Conservation (phyloP, 2,797 vertebrate species). For the Percopsis omiscomaycus region DNA sequence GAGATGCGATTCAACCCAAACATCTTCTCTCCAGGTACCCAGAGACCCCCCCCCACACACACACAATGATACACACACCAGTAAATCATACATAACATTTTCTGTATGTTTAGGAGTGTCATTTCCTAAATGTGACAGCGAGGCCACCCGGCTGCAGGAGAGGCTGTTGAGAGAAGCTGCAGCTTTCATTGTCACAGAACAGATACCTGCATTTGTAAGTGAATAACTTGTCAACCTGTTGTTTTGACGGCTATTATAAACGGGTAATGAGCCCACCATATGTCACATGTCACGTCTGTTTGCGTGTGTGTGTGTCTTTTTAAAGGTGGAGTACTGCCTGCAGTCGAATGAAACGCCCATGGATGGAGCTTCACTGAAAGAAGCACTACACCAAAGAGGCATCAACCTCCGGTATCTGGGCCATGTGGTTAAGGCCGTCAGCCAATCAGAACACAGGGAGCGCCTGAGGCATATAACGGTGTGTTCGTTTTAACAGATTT, state of each 20-base stretch:
- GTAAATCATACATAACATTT: background rate
- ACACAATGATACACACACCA: background rate
- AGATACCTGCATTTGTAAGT: slow-evolving; percentile 83
- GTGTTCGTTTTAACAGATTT: slow-evolving; percentile 27
- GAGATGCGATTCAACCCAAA: slow-evolving; percentile 84
- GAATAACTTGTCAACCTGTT: slow-evolving; percentile 3
- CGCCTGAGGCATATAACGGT: slow-evolving; percentile 80
- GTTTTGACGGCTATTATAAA: background rate
- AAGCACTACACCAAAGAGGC: slow-evolving; percentile 75
- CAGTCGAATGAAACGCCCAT: slow-evolving; percentile 71
- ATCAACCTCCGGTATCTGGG: slow-evolving; percentile 85
- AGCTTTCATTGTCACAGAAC: slow-evolving; percentile 75
- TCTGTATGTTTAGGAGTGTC: slow-evolving; percentile 65
- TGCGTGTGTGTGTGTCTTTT: slow-evolving; percentile 1
- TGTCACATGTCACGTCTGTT: background rate
- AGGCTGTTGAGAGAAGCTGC: slow-evolving; percentile 79
- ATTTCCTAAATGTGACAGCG: slow-evolving; percentile 70
- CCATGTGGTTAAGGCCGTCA: slow-evolving; percentile 69
- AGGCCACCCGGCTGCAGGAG: slow-evolving; percentile 69
- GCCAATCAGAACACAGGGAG: slow-evolving; percentile 71
- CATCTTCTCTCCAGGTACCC: slow-evolving; percentile 77
- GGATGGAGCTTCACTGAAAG: slow-evolving; percentile 79
- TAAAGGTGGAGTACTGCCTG: slow-evolving; percentile 71
- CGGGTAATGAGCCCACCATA: slow-evolving; percentile 3
- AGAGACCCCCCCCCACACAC: background rate